Evolutionary conservation across 2,888 invertebrate species (phyloP).

Genomic region (Ophion obscuratus): DNA sequence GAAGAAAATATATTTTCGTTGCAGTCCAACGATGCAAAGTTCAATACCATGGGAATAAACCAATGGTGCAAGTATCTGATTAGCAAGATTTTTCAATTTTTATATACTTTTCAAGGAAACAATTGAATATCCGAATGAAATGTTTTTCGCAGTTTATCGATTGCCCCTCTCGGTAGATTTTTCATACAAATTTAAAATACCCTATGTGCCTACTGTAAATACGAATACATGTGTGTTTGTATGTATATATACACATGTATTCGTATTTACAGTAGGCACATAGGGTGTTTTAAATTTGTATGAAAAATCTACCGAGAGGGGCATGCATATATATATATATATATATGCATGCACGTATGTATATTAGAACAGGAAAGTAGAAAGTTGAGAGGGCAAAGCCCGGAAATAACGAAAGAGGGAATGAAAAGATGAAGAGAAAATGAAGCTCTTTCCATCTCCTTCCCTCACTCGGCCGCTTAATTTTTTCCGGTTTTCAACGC

Average conservation of each 20-base stretch:
- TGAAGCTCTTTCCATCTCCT: slow-evolving; percentile 35
- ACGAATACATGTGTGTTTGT: neutral
- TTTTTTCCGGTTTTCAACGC: slow-evolving; percentile 9
- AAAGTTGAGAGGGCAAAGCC: slow-evolving; percentile 31
- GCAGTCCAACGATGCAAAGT: no score
- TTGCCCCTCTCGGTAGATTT: neutral
- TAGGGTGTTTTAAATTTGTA: neutral
- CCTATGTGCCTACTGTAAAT: neutral
- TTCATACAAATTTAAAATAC: neutral
- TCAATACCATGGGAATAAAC: neutral
- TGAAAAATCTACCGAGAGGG: neutral
- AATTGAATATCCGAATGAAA: neutral
- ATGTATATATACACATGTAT: neutral
- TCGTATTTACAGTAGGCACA: neutral
- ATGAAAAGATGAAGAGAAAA: slow-evolving; percentile 53
- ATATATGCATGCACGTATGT: neutral
- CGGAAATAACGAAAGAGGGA: slow-evolving; percentile 56
- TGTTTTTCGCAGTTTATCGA: neutral
- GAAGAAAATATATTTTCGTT: neutral
- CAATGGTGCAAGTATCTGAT: neutral
- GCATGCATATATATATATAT: neutral
- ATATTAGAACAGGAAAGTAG: slow-evolving; percentile 6
- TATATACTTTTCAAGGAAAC: neutral
- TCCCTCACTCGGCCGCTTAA: neutral
- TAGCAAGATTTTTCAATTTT: neutral